Conservation (phyloP, 2,888 invertebrate genomes). For the Colostygia pectinataria region DNA sequence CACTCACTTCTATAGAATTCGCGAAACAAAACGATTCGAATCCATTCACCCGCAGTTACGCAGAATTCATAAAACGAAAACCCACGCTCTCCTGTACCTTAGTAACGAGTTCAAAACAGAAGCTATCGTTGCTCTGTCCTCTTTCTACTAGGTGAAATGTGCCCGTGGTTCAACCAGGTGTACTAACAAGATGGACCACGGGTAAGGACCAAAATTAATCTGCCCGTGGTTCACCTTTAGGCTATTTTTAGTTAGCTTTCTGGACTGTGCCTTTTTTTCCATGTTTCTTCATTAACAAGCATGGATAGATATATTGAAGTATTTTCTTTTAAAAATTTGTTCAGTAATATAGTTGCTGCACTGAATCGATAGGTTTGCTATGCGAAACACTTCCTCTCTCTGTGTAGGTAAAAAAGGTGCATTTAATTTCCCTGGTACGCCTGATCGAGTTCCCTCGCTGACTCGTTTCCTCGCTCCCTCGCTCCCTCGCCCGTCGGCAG, state of each 20-base stretch:
- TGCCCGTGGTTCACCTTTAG: too few relatives aligned
- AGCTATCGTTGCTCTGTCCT: neutral
- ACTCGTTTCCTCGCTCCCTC: neutral
- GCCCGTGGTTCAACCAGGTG: too few relatives aligned
- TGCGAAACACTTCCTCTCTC: neutral
- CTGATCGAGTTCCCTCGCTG: neutral
- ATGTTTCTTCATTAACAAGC: too few relatives aligned
- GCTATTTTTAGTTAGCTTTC: too few relatives aligned
- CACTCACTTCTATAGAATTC: conserved; percentile 1
- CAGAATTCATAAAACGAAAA: conserved; percentile 15
- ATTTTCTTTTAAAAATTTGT: neutral
- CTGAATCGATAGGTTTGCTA: neutral
- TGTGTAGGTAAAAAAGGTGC: conserved; percentile 12
- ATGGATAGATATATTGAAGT: too few relatives aligned
- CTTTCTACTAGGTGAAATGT: too few relatives aligned
- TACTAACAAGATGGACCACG: too few relatives aligned
- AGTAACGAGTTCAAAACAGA: neutral
- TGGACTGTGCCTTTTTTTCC: too few relatives aligned
- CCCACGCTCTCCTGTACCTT: conserved; percentile 3
- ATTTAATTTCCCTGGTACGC: conserved; percentile 7
- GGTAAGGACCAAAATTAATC: too few relatives aligned
- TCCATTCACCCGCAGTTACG: conserved; percentile 10
- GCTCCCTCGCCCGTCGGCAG: neutral
- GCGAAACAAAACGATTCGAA: conserved; percentile 13
- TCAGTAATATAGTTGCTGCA: neutral